Base-by-base conservation (phyloP, 2,113 vertebrate genomes). In the Sorex araneus region DNA sequence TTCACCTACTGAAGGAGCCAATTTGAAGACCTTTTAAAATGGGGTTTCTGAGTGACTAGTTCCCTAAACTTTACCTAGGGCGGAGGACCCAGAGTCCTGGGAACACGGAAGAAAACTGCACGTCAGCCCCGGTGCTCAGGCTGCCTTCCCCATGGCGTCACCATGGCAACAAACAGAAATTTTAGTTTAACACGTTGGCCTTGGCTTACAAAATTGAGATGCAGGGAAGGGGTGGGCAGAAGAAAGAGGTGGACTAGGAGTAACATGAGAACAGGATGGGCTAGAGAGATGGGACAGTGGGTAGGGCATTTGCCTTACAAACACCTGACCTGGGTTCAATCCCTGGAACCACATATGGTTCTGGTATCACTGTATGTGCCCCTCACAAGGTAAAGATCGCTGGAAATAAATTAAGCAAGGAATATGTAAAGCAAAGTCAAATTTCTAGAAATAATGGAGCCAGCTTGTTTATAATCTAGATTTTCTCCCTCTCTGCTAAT, bases 371-470 rank as follows among this genome's bases (percentile, higher is more conserved):
- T 60, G 57, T 60, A 60, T 60, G 12, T 30, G 27, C 27, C 64
- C 27, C 6, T 80, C 18, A 5, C 3, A 28, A 27, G 4, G 28
- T 69, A 21, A 66, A 21, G 7, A 27, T 91, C 0, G 40, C 23
- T 76, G 30, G 15, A 45, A 63, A 75, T 40, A 40, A 40, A 40
- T 40, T 76, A 13, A 11, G 45, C 87, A 63, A 84, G 50, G 25
- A 54, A 63, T 63, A 83, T 64, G 2, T 23, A 47, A 57, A 34
- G 30, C 83, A 79, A 87, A 88, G 54, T 12, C 32, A 95, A 77
- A 57, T 50, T 69, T 84, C 69, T 85, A 64, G 54, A 84, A 84
- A 80, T 63, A 84, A 90, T 0, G 7, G 28, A 10, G 16, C 15
- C 74, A 50, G 54, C 10, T 69, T 92, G 28, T 3, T 73, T 84